Evolutionary conservation across 2,888 invertebrate genomes (phyloP).

Genomic region (Operophtera brumata): DNA sequence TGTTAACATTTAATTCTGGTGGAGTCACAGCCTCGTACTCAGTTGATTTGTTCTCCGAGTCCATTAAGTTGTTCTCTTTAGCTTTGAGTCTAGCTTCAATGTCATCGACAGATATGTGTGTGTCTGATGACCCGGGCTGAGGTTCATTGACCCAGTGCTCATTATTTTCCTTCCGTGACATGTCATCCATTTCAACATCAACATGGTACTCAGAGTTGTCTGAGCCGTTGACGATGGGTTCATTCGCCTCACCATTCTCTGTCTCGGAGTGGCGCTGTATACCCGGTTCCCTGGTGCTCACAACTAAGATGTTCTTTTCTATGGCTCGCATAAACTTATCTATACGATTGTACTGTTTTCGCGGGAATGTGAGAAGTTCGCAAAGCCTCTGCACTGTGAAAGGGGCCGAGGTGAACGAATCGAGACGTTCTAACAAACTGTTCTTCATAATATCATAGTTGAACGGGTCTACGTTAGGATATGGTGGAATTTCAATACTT

Average conservation of each 20-base stretch:
- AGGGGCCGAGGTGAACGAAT: constrained; percentile 93
- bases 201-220: constrained; percentile 79
- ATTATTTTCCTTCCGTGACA: constrained; percentile 72
- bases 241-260: constrained; percentile 84
- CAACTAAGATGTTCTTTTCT: constrained; percentile 96
- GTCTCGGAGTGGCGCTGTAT: constrained; percentile 80
- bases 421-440: constrained; percentile 89
- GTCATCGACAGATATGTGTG: constrained; percentile 67
- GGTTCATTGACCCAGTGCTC: constrained; percentile 60
- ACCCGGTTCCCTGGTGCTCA: constrained; percentile 87
- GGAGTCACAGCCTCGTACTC: constrained; percentile 63
- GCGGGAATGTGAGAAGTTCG: constrained; percentile 94
- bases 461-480: constrained; percentile 94
- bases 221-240: constrained; percentile 81
- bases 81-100: constrained; percentile 69
- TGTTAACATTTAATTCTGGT: constrained; percentile 52
- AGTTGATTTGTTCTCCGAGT: constrained; percentile 51
- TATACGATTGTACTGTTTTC: constrained; percentile 95
- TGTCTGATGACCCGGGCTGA: constrained; percentile 68
- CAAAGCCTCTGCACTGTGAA: constrained; percentile 98
- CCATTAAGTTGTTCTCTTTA: constrained; percentile 66
- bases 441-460: constrained; percentile 94
- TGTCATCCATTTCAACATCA: constrained; percentile 79
- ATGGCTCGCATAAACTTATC: constrained; percentile 98
- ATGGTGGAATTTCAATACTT: constrained; percentile 88